Conservation (phyloP, 1,140 invertebrate genomes). For the Vanessa atalanta region DNA sequence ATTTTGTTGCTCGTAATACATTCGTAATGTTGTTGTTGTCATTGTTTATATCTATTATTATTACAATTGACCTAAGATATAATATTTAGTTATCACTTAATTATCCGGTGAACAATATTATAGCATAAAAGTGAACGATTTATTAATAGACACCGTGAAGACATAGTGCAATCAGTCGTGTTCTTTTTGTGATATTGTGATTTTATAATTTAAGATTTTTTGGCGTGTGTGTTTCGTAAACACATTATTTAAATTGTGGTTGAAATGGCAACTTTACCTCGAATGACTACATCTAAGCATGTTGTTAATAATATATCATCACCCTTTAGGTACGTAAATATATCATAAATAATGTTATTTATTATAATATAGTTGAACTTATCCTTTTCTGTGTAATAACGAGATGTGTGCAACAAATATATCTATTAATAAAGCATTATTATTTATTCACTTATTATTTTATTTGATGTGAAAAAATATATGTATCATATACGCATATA, state of each 20-base stretch:
- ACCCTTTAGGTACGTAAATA: slow-evolving; percentile 59
- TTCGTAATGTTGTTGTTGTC: slow-evolving; percentile 16
- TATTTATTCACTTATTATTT: too few species aligned
- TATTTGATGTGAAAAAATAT: too few species aligned
- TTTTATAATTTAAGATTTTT: slow-evolving; percentile 25
- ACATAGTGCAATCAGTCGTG: slow-evolving; percentile 43
- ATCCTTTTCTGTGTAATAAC: too few species aligned
- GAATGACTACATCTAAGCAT: slow-evolving; percentile 67
- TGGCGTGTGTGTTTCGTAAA: background rate
- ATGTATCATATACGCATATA: too few species aligned
- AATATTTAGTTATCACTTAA: background rate
- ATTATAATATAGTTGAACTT: too few species aligned
- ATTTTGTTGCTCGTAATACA: slow-evolving; percentile 41
- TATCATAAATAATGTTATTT: background rate
- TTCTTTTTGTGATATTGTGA: slow-evolving; percentile 42
- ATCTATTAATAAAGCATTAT: too few species aligned
- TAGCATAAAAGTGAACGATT: slow-evolving; percentile 13
- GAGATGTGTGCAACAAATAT: too few species aligned
- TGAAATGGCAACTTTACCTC: slow-evolving; percentile 71
- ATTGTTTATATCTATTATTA: background rate
- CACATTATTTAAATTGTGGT: slow-evolving; percentile 28
- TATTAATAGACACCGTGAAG: slow-evolving; percentile 41
- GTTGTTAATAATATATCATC: slow-evolving; percentile 55
- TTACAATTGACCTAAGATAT: background rate
- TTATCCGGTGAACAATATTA: background rate